A percentile compares a stretch with the other conserved stretches of the same genome.
phyloP scores from a whole-genome alignment of 2,113 vertebrate species.

The Cephalopholis sonnerati region DNA sequence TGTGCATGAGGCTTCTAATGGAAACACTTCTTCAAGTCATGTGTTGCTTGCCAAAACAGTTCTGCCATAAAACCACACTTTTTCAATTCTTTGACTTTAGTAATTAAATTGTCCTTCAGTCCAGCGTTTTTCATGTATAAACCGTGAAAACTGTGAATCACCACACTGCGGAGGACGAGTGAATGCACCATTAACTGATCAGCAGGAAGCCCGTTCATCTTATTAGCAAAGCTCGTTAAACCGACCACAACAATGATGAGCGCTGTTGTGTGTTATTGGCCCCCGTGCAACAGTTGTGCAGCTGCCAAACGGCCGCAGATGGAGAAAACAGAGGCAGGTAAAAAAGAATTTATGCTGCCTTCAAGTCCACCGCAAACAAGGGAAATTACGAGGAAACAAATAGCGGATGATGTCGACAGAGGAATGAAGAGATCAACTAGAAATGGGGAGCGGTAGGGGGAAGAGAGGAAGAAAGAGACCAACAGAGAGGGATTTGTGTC shows the following conservation, averaged over 20 bases:
- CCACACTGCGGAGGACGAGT: constrained; percentile 27
- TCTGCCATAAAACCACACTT: neutral
- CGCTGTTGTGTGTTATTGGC: constrained; percentile 56
- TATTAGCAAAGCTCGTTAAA: constrained; percentile 73
- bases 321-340: constrained; percentile 40
- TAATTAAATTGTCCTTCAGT: constrained; percentile 1
- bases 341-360: constrained; percentile 25
- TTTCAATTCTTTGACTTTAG: neutral
- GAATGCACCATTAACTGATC: constrained; percentile 57
- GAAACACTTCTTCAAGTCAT: neutral
- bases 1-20: neutral
- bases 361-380: constrained; percentile 7
- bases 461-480: constrained; percentile 13
- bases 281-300: constrained; percentile 26
- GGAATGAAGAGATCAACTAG: constrained; percentile 40
- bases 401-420: neutral
- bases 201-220: constrained; percentile 66
- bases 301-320: constrained; percentile 57
- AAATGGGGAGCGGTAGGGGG: constrained; percentile 9
- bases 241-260: constrained; percentile 46
- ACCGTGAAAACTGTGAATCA: constrained; percentile 30
- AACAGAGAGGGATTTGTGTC: constrained; percentile 63
- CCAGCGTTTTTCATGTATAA: neutral
- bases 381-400: constrained; percentile 19
- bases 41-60: neutral